Evolutionary conservation across 2,888 invertebrate genomes (phyloP).

Genomic region (Hirtodrosophila histrioides): DNA sequence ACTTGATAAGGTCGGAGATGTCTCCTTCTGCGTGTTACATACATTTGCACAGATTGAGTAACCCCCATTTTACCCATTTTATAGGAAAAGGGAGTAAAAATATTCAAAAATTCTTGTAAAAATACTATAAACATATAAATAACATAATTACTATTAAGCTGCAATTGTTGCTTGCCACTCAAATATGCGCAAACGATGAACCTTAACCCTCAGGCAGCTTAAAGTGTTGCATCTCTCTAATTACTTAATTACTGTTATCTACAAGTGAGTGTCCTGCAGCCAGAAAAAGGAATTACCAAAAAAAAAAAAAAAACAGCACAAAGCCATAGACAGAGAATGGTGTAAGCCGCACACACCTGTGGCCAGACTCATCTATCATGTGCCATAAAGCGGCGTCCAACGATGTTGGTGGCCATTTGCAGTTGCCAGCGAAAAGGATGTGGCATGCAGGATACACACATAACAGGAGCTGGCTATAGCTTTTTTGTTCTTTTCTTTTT

Average conservation of each 20-base stretch:
- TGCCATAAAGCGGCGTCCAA: slow-evolving; percentile 72
- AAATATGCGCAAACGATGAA: not conserved
- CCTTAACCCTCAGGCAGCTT: slow-evolving; percentile 29
- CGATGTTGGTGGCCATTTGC: slow-evolving; percentile 46
- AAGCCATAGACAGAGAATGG: slow-evolving; percentile 35
- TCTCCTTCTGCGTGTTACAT: no score
- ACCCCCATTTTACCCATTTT: no score
- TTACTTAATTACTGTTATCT: slow-evolving; percentile 72
- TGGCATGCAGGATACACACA: slow-evolving; percentile 6
- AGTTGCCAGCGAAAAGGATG: slow-evolving; percentile 11
- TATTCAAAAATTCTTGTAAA: no score
- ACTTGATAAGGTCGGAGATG: no score
- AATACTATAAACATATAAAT: no score
- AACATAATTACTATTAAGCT: no score
- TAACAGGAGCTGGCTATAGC: slow-evolving; percentile 20
- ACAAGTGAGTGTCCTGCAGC: slow-evolving; percentile 7
- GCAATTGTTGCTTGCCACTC: no score
- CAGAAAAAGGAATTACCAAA: slow-evolving; percentile 2
- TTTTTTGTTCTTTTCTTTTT: slow-evolving; percentile 11
- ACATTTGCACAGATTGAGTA: no score
- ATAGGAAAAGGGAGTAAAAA: no score
- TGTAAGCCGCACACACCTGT: slow-evolving; percentile 62
- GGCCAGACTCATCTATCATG: slow-evolving; percentile 79
- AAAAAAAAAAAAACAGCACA: slow-evolving; percentile 11
- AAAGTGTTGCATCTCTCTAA: slow-evolving; percentile 55